Conservation (phyloP, 2,113 vertebrate genomes). For the Hypanus sabinus region DNA sequence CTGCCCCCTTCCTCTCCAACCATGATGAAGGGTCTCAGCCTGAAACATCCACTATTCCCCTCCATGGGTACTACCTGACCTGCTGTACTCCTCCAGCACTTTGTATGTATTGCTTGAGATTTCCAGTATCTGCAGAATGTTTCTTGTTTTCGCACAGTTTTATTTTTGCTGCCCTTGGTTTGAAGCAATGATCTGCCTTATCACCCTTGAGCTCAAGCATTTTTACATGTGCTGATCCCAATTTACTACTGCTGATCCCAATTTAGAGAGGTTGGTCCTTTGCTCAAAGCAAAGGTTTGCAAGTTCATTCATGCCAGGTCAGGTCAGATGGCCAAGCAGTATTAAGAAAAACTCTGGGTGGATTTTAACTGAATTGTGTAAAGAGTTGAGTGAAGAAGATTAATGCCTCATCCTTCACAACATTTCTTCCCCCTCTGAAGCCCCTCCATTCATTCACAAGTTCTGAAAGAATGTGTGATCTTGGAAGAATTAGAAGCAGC, state of each 20-base stretch:
- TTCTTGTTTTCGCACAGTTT: too few species aligned
- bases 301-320: neutral
- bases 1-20: too few species aligned
- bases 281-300: neutral
- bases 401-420: neutral
- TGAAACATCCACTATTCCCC: too few species aligned
- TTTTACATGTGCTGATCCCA: neutral
- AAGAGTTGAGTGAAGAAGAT: neutral
- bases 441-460: neutral
- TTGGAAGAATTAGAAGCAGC: neutral
- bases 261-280: neutral
- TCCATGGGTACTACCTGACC: too few species aligned
- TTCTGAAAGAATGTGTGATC: neutral
- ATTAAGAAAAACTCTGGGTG: neutral
- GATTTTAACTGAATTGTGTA: neutral
- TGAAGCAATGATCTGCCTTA: neutral
- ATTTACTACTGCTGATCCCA: neutral
- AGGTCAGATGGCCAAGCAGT: neutral
- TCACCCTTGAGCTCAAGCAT: neutral
- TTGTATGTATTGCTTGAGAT: neutral
- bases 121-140: neutral
- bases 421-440: too few species aligned
- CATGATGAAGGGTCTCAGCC: too few species aligned
- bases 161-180: neutral
- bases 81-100: too few species aligned